phyloP scores from a whole-genome alignment of 2,888 invertebrate genomes.

The Eilema sororculum region DNA sequence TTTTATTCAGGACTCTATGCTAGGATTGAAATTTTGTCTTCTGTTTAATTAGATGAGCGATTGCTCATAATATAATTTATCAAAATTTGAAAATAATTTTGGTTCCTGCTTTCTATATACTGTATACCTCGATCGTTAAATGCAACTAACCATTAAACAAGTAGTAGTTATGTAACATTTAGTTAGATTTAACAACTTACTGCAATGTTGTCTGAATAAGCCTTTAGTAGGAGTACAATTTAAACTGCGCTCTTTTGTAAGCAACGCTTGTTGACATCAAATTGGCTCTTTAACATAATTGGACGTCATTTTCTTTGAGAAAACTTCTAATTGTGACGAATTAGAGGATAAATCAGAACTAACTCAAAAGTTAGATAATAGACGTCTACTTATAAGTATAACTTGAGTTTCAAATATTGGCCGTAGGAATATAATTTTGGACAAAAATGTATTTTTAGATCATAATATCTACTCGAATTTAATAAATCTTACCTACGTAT shows the following conservation, averaged over 20 bases:
- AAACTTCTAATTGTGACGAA: constrained; percentile 63
- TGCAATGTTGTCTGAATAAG: constrained; percentile 17
- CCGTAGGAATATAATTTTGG: neutral
- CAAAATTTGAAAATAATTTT: too few species aligned
- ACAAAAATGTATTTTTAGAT: too few species aligned
- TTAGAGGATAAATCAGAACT: constrained; percentile 42
- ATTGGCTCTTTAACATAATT: constrained; percentile 76
- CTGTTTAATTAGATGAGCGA: too few species aligned
- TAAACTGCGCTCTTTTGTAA: constrained; percentile 67
- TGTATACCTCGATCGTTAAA: too few species aligned
- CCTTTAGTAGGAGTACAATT: constrained; percentile 60
- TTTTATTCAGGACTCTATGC: too few species aligned
- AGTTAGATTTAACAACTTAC: neutral
- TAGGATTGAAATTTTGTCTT: too few species aligned
- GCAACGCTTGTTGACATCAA: constrained; percentile 63
- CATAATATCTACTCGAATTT: too few species aligned
- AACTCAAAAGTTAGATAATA: constrained; percentile 19
- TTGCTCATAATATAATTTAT: too few species aligned
- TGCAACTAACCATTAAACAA: too few species aligned
- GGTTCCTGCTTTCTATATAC: too few species aligned
- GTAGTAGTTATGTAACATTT: too few species aligned
- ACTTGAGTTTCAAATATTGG: neutral
- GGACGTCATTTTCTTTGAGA: constrained; percentile 64
- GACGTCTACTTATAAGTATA: neutral
- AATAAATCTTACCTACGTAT: too few species aligned